A percentile compares a stretch with the other conserved stretches of the same genome.
These are phyloP conservation scores for Alethe castanea DNA, from an alignment of 2,113 vertebrate species.

Conservation along the genomic window DNA sequence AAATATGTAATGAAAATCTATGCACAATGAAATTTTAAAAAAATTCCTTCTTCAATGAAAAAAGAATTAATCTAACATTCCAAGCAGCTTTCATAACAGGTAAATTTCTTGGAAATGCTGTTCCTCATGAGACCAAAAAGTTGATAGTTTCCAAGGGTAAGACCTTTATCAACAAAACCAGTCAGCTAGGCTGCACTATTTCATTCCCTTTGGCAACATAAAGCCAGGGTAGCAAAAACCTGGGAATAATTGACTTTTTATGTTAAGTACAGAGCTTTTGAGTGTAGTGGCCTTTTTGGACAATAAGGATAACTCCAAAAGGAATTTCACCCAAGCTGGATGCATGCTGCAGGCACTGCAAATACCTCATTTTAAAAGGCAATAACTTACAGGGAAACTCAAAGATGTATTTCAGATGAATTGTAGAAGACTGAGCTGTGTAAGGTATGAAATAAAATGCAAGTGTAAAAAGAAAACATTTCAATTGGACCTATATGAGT, in stretches of 20 bases:
- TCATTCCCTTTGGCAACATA: background rate
- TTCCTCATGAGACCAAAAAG: background rate
- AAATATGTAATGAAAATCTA: background rate
- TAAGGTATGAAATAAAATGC: background rate
- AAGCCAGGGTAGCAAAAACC: background rate
- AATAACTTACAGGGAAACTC: background rate
- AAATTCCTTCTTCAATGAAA: background rate
- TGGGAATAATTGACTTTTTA: background rate
- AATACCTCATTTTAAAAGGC: background rate
- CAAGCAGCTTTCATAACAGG: background rate
- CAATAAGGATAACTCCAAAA: background rate
- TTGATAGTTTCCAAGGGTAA: background rate
- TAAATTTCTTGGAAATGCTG: background rate
- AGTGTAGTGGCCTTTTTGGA: background rate
- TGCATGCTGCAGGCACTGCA: background rate
- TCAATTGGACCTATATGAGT: background rate
- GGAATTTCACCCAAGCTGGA: background rate
- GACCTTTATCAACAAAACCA: background rate
- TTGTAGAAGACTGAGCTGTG: background rate
- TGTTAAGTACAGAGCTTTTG: background rate
- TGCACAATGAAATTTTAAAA: background rate
- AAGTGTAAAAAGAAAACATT: background rate
- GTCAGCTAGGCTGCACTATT: background rate
- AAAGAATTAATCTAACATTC: background rate
- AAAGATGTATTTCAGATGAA: background rate